phyloP scores from a whole-genome alignment of 23 tunicate species.

The Pegea sp. region DNA sequence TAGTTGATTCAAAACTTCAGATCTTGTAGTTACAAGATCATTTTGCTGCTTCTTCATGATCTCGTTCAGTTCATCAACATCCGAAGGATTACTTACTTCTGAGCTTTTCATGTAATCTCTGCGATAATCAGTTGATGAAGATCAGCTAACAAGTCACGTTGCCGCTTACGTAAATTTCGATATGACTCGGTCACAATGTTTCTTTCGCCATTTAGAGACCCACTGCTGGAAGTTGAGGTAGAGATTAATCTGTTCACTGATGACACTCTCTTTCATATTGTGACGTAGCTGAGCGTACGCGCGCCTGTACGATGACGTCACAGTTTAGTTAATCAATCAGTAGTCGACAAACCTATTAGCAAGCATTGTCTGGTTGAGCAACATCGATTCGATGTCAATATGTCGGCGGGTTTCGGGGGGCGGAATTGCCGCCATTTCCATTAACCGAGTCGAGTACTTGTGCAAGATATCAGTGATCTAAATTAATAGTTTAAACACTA shows the following conservation, averaged over 20 bases:
- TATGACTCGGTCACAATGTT: too few species aligned
- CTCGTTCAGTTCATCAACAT: constrained; percentile 13
- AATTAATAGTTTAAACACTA: neutral
- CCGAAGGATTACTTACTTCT: constrained; percentile 28
- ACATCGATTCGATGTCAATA: constrained; percentile 82
- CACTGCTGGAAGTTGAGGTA: too few species aligned
- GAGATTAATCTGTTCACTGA: too few species aligned
- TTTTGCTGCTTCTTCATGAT: constrained; percentile 43
- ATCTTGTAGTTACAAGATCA: constrained; percentile 7
- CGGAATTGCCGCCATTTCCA: constrained; percentile 31
- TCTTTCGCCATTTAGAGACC: too few species aligned
- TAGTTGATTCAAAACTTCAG: constrained; percentile 37
- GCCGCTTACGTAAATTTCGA: too few species aligned
- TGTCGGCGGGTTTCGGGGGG: constrained; percentile 35
- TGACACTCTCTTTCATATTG: constrained; percentile 51
- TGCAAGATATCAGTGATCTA: constrained; percentile 61
- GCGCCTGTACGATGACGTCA: too few species aligned
- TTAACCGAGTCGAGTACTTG: constrained; percentile 20
- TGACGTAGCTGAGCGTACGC: constrained; percentile 44
- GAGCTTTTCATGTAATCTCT: constrained; percentile 53
- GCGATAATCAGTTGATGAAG: too few species aligned
- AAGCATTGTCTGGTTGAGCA: constrained; percentile 60
- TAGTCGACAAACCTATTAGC: constrained; percentile 64
- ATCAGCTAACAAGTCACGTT: too few species aligned
- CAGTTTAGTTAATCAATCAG: too few species aligned